Base-by-base conservation (phyloP, 2,113 vertebrate genomes). In the Nibea albiflora region DNA sequence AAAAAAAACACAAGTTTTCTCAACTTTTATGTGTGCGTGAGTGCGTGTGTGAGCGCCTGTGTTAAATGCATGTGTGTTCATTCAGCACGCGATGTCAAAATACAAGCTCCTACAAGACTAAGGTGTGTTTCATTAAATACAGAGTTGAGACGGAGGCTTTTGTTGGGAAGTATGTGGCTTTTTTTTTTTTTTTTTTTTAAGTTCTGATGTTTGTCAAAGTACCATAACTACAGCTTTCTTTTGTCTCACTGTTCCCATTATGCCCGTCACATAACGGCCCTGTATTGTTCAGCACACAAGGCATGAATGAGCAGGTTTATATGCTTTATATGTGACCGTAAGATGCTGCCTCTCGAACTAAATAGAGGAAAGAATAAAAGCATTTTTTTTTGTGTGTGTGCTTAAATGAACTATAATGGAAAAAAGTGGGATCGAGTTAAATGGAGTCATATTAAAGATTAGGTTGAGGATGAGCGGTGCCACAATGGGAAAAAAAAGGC, bases 51-150 rank as follows among this genome's bases (percentile, higher is more conserved):
- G 68, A 39, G 26, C 16, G 19, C 47, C 50, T 56, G 61, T 11
- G 22, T 50, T 16, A 15, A 42, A 65, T 28, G 57, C 49, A 62
- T 1, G 24, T 35, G 62, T 31, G 52, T 61, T 73, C 46, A 14
- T 54, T 72, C 68, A 58, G 74, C 83, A 70, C 60, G 58, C 71
- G 1, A 68, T 64, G 74, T 77, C 72, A 81, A n/a, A 68, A 69
- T 74, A 4, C 91, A 92, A 83, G 90, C 92, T 92, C 78, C 80
- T 90, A 91, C 92, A 93, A 86, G 92, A 91, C 88, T 14, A 74
- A 91, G 92, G 90, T 91, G 92, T 90, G 93, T 89, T 92, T 65
- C 46, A n/a, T 63, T 85, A 49, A 90, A 84, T 60, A 66, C 11
- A 49, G 73, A 28, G 78, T 56, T 73, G 47, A 77, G 73, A 70